phyloP scores from a whole-genome alignment of 2,888 invertebrate species.

The Xanthia togata region DNA sequence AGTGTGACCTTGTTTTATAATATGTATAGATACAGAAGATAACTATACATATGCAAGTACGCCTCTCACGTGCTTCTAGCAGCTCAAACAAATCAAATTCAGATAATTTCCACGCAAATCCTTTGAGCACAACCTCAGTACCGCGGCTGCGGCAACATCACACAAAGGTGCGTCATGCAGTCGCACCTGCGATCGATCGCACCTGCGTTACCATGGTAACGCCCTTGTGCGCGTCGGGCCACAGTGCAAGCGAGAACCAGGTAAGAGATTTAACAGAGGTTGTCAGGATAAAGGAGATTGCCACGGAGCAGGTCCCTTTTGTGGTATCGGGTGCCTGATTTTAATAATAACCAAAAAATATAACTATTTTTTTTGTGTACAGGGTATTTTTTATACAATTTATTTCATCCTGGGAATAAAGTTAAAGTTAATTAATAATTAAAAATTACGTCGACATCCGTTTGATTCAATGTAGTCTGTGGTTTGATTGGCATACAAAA shows the following conservation, averaged over 20 bases:
- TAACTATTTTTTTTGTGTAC: too few relatives aligned
- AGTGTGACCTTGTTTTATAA: neutral
- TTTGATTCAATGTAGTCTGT: too few relatives aligned
- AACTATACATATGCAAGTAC: neutral
- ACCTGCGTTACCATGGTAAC: slow-evolving; percentile 84
- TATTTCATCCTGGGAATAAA: too few relatives aligned
- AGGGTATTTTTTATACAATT: too few relatives aligned
- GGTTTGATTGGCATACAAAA: too few relatives aligned
- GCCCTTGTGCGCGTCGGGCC: slow-evolving; percentile 51
- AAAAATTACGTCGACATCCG: too few relatives aligned
- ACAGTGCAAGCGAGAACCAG: slow-evolving; percentile 39
- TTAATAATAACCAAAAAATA: too few relatives aligned
- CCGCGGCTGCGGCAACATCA: slow-evolving; percentile 13
- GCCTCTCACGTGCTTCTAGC: neutral
- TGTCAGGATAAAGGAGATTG: neutral
- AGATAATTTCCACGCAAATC: slow-evolving; percentile 2
- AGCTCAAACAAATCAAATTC: slow-evolving; percentile 1
- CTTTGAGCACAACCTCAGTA: neutral
- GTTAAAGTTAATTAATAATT: too few relatives aligned
- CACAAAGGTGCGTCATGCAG: slow-evolving; percentile 55
- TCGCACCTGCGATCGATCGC: slow-evolving; percentile 81
- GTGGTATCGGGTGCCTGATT: too few relatives aligned
- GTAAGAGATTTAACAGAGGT: neutral
- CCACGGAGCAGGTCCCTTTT: too few relatives aligned
- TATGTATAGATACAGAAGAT: neutral